These are phyloP conservation scores for Tipula unca DNA, from an alignment of 2,888 invertebrate genomes.

Conservation along the genomic window DNA sequence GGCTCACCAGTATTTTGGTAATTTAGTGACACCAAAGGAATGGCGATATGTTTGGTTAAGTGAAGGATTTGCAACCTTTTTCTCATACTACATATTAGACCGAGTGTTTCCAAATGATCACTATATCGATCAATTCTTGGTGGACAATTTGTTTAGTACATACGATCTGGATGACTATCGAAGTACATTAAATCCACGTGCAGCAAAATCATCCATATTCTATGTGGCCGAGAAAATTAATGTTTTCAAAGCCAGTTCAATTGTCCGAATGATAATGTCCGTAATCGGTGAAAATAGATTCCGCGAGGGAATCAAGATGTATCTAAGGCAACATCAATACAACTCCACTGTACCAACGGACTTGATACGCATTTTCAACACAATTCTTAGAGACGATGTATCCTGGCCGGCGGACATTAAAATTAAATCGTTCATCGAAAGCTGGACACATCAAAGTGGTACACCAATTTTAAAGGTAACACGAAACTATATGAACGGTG, in stretches of 20 bases:
- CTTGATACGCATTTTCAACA: not conserved
- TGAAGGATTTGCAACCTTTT: conserved; percentile 14
- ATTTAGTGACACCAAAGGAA: not conserved
- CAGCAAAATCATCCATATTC: not conserved
- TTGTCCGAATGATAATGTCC: conserved; percentile 51
- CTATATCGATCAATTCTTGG: not conserved
- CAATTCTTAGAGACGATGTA: not conserved
- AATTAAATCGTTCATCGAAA: not conserved
- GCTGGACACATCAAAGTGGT: not conserved
- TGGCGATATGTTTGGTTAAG: conserved; percentile 15
- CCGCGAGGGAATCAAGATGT: conserved; percentile 43
- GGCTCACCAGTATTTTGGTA: not conserved
- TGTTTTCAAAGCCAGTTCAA: not conserved
- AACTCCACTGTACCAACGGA: not conserved
- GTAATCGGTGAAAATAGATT: conserved; percentile 47
- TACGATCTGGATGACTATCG: not conserved
- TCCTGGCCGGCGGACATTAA: not conserved
- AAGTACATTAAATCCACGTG: not conserved
- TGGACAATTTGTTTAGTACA: conserved; percentile 38
- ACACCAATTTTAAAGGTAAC: not conserved
- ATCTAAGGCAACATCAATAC: not conserved
- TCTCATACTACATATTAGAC: not conserved
- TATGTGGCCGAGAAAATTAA: not conserved
- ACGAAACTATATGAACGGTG: not conserved
- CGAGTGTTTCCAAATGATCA: not conserved